Evolutionary conservation across 2,888 invertebrate species (phyloP), one percentile per base, ranked within the genome.

Genomic region (Orgyia antiqua): DNA sequence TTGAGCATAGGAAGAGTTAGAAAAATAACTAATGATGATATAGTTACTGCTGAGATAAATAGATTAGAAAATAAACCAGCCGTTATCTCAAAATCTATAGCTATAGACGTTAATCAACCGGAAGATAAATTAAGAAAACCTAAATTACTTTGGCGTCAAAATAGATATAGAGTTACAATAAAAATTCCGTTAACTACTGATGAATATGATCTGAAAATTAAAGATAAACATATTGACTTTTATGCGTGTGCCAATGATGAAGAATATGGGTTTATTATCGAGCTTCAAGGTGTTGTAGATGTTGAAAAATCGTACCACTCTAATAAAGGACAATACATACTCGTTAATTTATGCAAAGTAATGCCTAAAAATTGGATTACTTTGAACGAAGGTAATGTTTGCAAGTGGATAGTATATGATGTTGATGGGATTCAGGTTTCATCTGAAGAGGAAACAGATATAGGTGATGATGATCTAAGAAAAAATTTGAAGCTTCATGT

Each of bases 391-490:
- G 65, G 66, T 10, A 38, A 40, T 1, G 36, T 64, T 1, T 59
- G 54, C 11, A 79, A 74, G 33, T 83, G 82, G 76, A 77, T 87
- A 10, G 53, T 63, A 0, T 84, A 80, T 34, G 83, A 83, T 19
- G 48, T 69, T 0, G 78, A 82, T 21, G 52, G 56, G 8, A 61
- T 83, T 21, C 69, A 73, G 4, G 56, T 63, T 0, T 73, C 75
- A 0, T 77, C 80, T 0, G 74, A 74, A 7, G 79, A 77, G 26
- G 79, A 78, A 10, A 44, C 43, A 1, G 19, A 36, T 0, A 40
- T 51, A 0, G 9, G 32, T 0, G 34, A 49, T 5, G 49, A 63
- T 6, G 35, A 39, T 0, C 21, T 36, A 9, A 20, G 18, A 4
- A 53, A 64, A 15, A 45, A 54, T 0, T 40, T 66, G 1, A 63